A percentile compares a stretch with the other conserved stretches of the same genome.
Conservation (phyloP, 2,113 vertebrate species). For the Brachionichthys hirsutus region DNA sequence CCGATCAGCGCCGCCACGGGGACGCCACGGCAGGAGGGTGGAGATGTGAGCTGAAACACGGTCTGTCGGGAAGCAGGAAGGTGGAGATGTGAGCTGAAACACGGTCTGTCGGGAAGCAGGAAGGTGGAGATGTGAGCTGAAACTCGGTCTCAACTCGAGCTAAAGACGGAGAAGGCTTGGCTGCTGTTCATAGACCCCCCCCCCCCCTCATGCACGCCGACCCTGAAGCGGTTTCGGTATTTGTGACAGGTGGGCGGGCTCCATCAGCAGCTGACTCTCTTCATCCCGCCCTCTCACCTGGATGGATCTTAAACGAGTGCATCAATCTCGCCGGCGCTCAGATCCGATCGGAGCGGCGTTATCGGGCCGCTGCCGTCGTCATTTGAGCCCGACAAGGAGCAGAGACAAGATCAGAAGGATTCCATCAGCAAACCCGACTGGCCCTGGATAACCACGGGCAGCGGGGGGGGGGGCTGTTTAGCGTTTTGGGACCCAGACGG, state of each 20-base stretch:
- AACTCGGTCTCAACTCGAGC: too few species aligned
- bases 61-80: too few species aligned
- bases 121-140: too few species aligned
- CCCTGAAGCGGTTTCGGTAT: too few species aligned
- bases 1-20: slow-evolving; percentile 30
- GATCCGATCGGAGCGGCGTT: slow-evolving; percentile 50
- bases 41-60: too few species aligned
- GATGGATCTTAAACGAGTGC: slow-evolving; percentile 24
- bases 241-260: too few species aligned
- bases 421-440: slow-evolving; percentile 69
- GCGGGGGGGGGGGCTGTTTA: slow-evolving; percentile 36
- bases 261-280: background rate
- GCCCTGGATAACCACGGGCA: slow-evolving; percentile 54
- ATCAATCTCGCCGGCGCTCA: slow-evolving; percentile 22
- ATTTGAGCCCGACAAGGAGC: slow-evolving; percentile 53
- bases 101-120: too few species aligned
- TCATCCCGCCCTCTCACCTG: slow-evolving; percentile 16
- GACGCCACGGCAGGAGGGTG: slow-evolving; percentile 40
- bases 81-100: too few species aligned
- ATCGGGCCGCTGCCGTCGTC: slow-evolving; percentile 30
- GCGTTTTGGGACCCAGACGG: slow-evolving; percentile 1
- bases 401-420: slow-evolving; percentile 74
- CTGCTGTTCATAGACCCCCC: too few species aligned
- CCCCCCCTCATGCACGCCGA: too few species aligned
- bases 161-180: too few species aligned